Percentiles rank a stretch among this genome's conserved stretches.
phyloP scores from a whole-genome alignment of 2,113 vertebrate genomes.

The Anarrhichthys ocellatus region DNA sequence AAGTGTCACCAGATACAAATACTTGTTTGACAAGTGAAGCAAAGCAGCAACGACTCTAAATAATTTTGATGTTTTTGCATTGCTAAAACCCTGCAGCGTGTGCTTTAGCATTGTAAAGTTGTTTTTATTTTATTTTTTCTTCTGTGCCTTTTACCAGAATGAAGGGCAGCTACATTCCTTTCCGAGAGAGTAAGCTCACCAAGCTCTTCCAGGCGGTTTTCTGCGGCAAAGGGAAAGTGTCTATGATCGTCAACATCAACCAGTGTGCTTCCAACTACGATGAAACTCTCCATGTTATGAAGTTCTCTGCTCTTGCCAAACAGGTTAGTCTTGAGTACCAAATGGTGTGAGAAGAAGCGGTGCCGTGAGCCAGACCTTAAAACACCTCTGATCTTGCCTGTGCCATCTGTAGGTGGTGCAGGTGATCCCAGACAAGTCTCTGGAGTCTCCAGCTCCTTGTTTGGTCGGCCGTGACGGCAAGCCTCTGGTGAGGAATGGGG shows the following conservation, averaged over 20 bases:
- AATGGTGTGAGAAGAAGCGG: too few species aligned
- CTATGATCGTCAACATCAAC: constrained; percentile 92
- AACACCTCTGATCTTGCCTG: not conserved
- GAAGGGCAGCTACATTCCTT: constrained; percentile 84
- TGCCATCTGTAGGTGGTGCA: constrained; percentile 85
- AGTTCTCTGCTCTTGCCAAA: constrained; percentile 91
- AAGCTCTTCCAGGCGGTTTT: constrained; percentile 92
- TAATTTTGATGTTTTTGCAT: not conserved
- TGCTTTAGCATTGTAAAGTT: not conserved
- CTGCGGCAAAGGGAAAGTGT: constrained; percentile 88
- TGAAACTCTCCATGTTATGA: constrained; percentile 92
- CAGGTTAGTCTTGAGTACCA: constrained; percentile 78
- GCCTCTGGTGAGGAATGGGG: constrained; percentile 70
- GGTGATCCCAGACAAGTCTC: constrained; percentile 81
- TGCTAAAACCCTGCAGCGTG: not conserved
- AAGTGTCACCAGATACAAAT: not conserved
- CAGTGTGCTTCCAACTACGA: constrained; percentile 90
- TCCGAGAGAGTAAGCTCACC: constrained; percentile 92
- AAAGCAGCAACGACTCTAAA: not conserved
- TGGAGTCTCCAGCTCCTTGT: constrained; percentile 78
- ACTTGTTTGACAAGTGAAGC: not conserved
- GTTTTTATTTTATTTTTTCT: not conserved
- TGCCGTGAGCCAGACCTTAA: too few species aligned
- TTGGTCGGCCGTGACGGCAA: constrained; percentile 80
- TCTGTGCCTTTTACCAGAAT: constrained; percentile 45